Conservation (phyloP, 2,888 invertebrate species). For the Biston betularia region DNA sequence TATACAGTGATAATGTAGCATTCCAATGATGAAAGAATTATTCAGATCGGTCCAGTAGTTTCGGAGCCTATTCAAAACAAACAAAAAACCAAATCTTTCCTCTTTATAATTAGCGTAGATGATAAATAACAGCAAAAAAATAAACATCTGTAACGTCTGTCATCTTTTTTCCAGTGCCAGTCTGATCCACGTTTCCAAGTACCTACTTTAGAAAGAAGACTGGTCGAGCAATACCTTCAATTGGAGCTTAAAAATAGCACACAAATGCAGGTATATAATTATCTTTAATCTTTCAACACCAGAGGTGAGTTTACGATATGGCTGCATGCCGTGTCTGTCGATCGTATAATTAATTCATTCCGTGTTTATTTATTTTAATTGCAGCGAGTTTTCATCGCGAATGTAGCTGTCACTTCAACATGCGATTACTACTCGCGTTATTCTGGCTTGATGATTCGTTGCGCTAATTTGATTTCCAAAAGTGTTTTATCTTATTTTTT, state of each 20-base stretch:
- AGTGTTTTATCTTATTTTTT: too few species aligned
- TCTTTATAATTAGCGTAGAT: too few species aligned
- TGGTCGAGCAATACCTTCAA: slow-evolving; percentile 20
- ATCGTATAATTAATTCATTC: slow-evolving; percentile 40
- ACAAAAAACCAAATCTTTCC: too few species aligned
- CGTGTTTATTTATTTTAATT: slow-evolving; percentile 41
- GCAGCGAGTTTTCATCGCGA: slow-evolving; percentile 37
- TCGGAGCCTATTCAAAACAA: too few species aligned
- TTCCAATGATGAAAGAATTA: too few species aligned
- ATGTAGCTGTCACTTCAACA: slow-evolving; percentile 34
- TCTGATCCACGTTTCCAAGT: slow-evolving; percentile 12
- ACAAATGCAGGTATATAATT: slow-evolving; percentile 25
- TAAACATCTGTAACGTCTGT: neutral
- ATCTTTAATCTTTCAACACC: slow-evolving; percentile 33
- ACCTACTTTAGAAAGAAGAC: neutral
- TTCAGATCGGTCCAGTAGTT: too few species aligned
- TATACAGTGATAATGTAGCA: too few species aligned
- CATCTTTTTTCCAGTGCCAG: slow-evolving; percentile 5
- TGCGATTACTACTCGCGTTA: slow-evolving; percentile 31
- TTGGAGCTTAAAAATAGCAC: slow-evolving; percentile 11
- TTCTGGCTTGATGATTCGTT: slow-evolving; percentile 23
- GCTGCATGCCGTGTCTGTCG: slow-evolving; percentile 42
- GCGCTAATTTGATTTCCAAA: slow-evolving; percentile 13
- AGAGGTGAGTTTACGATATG: slow-evolving; percentile 36
- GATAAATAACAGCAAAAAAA: too few species aligned